Percentiles rank a stretch among this genome's conserved stretches.
Evolutionary conservation across 2,797 vertebrate species (phyloP).

Genomic region (Danio aesculapii): DNA sequence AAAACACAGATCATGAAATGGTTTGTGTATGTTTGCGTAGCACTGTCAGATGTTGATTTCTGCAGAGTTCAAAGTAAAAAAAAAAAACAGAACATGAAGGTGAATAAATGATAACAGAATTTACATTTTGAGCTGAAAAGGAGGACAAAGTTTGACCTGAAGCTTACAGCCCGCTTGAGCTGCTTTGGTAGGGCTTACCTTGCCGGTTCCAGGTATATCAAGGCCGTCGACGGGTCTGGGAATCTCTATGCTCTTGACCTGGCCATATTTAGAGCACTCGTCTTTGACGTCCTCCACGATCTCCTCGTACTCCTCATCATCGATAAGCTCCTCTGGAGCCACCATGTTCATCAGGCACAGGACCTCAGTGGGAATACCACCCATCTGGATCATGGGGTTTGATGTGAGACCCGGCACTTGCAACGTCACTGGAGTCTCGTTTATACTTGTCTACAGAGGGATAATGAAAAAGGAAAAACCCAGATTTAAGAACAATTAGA

Average conservation of each 20-base stretch:
- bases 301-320: conserved; percentile 94
- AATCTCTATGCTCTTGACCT: conserved; percentile 94
- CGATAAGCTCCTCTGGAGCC: conserved; percentile 91
- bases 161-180: neutral
- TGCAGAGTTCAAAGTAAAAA: neutral
- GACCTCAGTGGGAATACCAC: conserved; percentile 91
- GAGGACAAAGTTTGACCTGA: neutral
- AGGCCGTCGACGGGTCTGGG: conserved; percentile 92
- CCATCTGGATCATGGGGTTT: conserved; percentile 92
- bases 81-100: too few species aligned
- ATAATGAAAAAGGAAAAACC: neutral
- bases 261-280: conserved; percentile 93
- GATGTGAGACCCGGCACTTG: conserved; percentile 94
- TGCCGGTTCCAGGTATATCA: conserved; percentile 91
- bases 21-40: neutral
- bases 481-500: neutral
- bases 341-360: conserved; percentile 98
- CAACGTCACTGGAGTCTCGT: conserved; percentile 94
- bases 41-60: neutral
- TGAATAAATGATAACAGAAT: too few species aligned
- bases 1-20: neutral
- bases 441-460: conserved; percentile 86
- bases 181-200: conserved; percentile 74
- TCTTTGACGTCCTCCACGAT: conserved; percentile 93
- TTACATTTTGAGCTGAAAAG: neutral